Conservation (phyloP, 1,140 invertebrate species). For the Campoletis sonorensis region DNA sequence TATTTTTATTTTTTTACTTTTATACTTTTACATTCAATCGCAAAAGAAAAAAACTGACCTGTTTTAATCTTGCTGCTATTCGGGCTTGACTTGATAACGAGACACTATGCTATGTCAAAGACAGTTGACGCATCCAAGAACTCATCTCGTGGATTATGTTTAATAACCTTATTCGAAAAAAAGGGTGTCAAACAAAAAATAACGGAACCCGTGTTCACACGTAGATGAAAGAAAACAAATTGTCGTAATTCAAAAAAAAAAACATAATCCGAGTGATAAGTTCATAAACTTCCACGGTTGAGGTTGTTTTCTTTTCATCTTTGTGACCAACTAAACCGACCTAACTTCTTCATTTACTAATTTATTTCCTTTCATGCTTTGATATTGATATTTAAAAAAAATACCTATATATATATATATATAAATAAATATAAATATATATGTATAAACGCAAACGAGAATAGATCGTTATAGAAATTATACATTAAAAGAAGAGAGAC, state of each 20-base stretch:
- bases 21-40: slow-evolving; percentile 23
- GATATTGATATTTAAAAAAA: slow-evolving; percentile 24
- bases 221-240: background rate
- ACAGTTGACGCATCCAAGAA: slow-evolving; percentile 15
- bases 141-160: slow-evolving; percentile 56
- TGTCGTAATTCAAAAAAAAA: background rate
- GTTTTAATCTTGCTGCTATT: background rate
- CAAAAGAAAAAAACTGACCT: background rate
- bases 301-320: slow-evolving; percentile 39
- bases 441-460: slow-evolving; percentile 54
- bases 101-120: too few species aligned
- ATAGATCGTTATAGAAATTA: slow-evolving; percentile 31
- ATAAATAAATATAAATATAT: slow-evolving; percentile 25
- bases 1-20: background rate
- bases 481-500: slow-evolving; percentile 53
- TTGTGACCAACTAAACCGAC: slow-evolving; percentile 53
- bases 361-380: slow-evolving; percentile 15
- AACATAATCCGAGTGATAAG: slow-evolving; percentile 55
- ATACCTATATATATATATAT: slow-evolving; percentile 4
- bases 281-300: slow-evolving; percentile 23
- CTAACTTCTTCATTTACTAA: slow-evolving; percentile 52
- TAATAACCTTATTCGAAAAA: background rate
- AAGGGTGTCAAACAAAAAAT: background rate
- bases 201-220: background rate
- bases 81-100: too few species aligned